Percentiles rank a stretch among this genome's conserved stretches.
Conservation (phyloP, 2,888 invertebrate genomes). For the Drosophila fulvimacula region DNA sequence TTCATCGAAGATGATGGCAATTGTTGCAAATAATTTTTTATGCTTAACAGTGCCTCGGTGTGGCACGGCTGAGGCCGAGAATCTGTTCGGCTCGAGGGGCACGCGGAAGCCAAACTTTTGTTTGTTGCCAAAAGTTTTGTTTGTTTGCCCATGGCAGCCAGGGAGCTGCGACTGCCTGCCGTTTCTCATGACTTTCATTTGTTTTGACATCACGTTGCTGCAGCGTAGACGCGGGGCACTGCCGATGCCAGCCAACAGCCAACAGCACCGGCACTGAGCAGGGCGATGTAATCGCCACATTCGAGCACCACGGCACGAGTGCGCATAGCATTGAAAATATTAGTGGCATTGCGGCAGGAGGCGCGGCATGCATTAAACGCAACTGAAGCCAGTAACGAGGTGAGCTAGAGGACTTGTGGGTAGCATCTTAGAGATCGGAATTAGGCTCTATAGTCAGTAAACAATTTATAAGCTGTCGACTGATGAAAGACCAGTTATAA, state of each 20-base stretch:
- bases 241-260: slow-evolving; percentile 7
- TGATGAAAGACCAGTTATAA: no score
- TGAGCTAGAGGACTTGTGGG: slow-evolving; percentile 1
- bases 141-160: slow-evolving; percentile 66
- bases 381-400: slow-evolving; percentile 39
- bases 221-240: slow-evolving; percentile 19
- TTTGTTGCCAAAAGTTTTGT: slow-evolving; percentile 73
- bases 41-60: slow-evolving; percentile 58
- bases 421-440: no score
- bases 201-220: slow-evolving; percentile 78
- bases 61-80: slow-evolving; percentile 8
- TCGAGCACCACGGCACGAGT: slow-evolving; percentile 57
- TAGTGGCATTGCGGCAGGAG: slow-evolving; percentile 21
- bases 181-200: slow-evolving; percentile 73
- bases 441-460: no score
- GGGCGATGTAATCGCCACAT: slow-evolving; percentile 58
- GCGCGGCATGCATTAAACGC: slow-evolving; percentile 50
- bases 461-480: no score
- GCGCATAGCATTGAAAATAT: slow-evolving; percentile 33
- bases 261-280: slow-evolving; percentile 4
- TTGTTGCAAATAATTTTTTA: slow-evolving; percentile 80
- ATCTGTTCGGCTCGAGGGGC: slow-evolving; percentile 5
- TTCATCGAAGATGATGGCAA: slow-evolving; percentile 68
- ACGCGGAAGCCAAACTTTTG: slow-evolving; percentile 62
- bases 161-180: slow-evolving; percentile 53